Conservation (phyloP, 2,797 vertebrate genomes). For the Cyprinella venusta region DNA sequence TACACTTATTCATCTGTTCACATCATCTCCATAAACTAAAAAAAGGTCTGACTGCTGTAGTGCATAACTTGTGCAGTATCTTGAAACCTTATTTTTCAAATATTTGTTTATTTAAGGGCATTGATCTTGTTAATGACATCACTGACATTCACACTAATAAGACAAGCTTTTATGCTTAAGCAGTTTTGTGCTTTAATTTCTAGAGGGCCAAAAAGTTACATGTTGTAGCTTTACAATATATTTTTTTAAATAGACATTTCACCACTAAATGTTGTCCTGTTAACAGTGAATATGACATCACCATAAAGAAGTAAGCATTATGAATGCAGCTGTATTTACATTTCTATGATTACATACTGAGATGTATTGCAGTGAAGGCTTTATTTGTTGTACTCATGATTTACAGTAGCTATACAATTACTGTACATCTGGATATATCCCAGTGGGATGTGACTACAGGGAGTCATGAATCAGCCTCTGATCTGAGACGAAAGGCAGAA, state of each 20-base stretch:
- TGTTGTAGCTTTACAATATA: not conserved
- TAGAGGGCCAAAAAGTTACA: not conserved
- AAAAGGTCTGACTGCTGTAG: not conserved
- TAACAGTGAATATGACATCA: not conserved
- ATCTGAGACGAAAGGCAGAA: conserved; percentile 8
- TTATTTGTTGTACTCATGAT: not conserved
- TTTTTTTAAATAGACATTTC: not conserved
- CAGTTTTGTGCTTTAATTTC: not conserved
- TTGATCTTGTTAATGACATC: no score
- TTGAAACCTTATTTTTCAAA: no score
- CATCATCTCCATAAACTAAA: not conserved
- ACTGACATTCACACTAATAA: no score
- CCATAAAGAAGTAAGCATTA: not conserved
- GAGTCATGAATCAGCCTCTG: conserved; percentile 23
- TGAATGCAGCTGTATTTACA: not conserved
- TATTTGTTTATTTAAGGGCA: not conserved
- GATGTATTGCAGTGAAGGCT: conserved; percentile 20
- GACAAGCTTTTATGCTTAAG: not conserved
- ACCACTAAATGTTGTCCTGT: not conserved
- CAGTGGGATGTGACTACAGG: conserved; percentile 14
- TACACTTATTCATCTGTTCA: not conserved
- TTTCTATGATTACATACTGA: not conserved
- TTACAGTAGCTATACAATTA: conserved; percentile 42
- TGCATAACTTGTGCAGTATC: no score
- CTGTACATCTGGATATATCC: conserved; percentile 37